Percentiles rank a stretch among this genome's conserved stretches.
Evolutionary conservation across 2,888 invertebrate species (phyloP).

Genomic region (Zeuzera pyrina): DNA sequence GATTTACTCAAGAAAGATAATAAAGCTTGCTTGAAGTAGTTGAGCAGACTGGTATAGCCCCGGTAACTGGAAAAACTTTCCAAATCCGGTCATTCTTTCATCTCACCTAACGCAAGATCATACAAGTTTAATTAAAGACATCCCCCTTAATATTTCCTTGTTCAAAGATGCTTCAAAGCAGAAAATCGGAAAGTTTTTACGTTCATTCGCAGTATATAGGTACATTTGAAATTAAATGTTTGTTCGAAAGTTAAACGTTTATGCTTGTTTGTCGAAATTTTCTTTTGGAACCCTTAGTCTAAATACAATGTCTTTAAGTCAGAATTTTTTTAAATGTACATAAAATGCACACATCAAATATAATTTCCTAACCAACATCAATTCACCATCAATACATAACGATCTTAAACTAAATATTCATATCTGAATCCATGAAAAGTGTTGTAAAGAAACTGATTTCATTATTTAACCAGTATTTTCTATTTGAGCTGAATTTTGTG

Average conservation of each 20-base stretch:
- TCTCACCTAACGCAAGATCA: conserved; percentile 32
- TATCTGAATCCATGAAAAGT: too few species aligned
- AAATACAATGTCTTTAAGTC: too few species aligned
- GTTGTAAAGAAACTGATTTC: neutral
- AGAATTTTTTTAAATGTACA: too few species aligned
- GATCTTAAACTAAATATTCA: too few species aligned
- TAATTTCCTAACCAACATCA: too few species aligned
- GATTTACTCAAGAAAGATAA: too few species aligned
- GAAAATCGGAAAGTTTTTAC: conserved; percentile 30
- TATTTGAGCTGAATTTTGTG: too few species aligned
- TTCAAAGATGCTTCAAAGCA: conserved; percentile 29
- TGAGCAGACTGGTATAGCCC: too few species aligned
- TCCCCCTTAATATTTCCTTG: conserved; percentile 29
- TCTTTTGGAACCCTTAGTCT: conserved; percentile 12
- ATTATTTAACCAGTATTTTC: too few species aligned
- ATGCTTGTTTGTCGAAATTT: conserved; percentile 27
- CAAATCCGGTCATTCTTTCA: conserved; percentile 16
- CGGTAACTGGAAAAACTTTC: conserved; percentile 1
- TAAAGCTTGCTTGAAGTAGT: too few species aligned
- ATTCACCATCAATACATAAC: too few species aligned
- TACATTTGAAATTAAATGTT: conserved; percentile 40
- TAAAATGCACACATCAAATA: too few species aligned
- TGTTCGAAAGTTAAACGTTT: conserved; percentile 28
- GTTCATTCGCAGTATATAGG: conserved; percentile 27
- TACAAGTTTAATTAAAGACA: conserved; percentile 51